Percentiles rank a stretch among this genome's conserved stretches.
These are phyloP conservation scores for Plestiodon gilberti DNA, from an alignment of 2,113 vertebrate genomes.

Conservation along the genomic window DNA sequence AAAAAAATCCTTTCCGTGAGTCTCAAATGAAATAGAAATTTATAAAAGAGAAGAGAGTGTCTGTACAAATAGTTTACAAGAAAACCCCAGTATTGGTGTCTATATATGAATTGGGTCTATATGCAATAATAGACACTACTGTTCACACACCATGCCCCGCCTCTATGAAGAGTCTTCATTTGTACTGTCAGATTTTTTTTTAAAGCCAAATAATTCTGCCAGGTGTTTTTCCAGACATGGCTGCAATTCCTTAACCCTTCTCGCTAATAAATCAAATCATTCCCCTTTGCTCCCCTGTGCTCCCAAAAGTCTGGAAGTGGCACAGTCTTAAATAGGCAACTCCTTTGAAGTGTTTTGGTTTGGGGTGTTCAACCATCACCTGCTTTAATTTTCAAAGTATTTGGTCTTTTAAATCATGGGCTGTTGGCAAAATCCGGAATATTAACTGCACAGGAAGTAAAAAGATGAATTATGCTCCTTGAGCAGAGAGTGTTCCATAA, in stretches of 20 bases:
- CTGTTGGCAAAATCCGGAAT: neutral
- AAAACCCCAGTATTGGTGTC: too few relatives aligned
- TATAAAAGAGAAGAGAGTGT: neutral
- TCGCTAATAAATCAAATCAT: too few relatives aligned
- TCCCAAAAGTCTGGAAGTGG: neutral
- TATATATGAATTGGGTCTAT: neutral
- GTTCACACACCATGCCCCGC: neutral
- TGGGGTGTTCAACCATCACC: neutral
- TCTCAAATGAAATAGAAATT: neutral
- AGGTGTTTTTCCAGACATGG: neutral
- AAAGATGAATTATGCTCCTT: too few relatives aligned
- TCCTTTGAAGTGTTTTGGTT: neutral
- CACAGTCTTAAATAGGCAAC: neutral
- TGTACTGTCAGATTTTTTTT: neutral
- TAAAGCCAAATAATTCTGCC: neutral
- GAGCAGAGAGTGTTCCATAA: too few relatives aligned
- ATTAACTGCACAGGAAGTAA: too few relatives aligned
- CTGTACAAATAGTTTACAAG: too few relatives aligned
- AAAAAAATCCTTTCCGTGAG: neutral
- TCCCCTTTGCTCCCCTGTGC: neutral
- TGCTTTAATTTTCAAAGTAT: neutral
- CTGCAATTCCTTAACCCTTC: neutral
- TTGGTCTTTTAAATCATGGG: too few relatives aligned
- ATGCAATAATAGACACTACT: too few relatives aligned
- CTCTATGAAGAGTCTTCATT: neutral